These are phyloP conservation scores for Oryzias woworae DNA, from an alignment of 2,113 vertebrate species.

Conservation along the genomic window DNA sequence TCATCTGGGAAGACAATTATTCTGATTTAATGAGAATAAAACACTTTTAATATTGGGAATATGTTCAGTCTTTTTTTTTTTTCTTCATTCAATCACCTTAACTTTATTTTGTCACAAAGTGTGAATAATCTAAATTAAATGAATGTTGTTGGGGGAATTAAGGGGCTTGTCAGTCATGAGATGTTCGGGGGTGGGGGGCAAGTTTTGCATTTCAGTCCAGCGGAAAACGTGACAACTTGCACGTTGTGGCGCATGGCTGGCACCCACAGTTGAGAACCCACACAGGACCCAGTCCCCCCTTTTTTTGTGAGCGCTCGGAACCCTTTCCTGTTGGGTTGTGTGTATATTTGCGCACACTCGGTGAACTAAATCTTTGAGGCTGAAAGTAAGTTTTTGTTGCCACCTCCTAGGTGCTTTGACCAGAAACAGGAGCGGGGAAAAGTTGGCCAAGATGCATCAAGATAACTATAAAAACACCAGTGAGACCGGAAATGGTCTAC, in stretches of 20 bases:
- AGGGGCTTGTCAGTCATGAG: no score
- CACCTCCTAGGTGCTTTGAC: conserved; percentile 70
- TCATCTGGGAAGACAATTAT: conserved; percentile 7
- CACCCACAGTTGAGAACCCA: no score
- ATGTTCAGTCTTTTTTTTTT: no score
- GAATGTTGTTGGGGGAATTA: no score
- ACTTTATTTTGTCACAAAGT: no score
- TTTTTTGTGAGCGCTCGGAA: no score
- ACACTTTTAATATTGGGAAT: no score
- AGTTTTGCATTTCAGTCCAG: not conserved
- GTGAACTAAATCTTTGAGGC: not conserved
- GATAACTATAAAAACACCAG: not conserved
- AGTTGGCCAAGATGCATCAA: conserved; percentile 27
- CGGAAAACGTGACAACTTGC: conserved; percentile 7
- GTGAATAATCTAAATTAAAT: no score
- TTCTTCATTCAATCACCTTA: no score
- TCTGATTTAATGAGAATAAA: not conserved
- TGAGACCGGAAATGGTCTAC: conserved; percentile 1
- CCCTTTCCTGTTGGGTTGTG: no score
- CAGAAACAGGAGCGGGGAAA: conserved; percentile 41
- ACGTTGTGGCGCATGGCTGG: not conserved
- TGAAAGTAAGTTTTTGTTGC: conserved; percentile 70
- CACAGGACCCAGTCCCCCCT: no score
- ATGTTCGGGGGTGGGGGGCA: no score
- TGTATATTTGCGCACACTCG: not conserved